These are phyloP conservation scores for Artemia sp. DNA, from an alignment of 2,888 invertebrate genomes.

Conservation along the genomic window DNA sequence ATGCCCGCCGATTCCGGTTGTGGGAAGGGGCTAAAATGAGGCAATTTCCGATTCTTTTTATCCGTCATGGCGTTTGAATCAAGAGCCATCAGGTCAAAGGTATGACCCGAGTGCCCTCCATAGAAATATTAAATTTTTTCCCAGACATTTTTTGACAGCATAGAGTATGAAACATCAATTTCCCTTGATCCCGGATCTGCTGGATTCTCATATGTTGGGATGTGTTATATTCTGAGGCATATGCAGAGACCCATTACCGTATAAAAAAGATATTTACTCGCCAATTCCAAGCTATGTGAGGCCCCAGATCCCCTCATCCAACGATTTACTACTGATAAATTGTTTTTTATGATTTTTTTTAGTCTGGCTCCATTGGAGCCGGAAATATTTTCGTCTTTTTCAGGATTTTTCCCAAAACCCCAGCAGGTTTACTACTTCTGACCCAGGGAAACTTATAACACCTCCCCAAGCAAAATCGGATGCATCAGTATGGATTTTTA, in stretches of 20 bases:
- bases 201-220: background rate
- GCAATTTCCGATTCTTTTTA: background rate
- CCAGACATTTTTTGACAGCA: background rate
- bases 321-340: background rate
- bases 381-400: background rate
- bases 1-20: background rate
- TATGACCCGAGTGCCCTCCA: conserved; percentile 9
- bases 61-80: conserved; percentile 13
- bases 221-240: background rate
- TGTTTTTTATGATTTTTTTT: background rate
- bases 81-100: background rate
- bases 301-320: background rate
- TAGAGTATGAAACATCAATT: background rate
- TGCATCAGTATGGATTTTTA: background rate
- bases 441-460: background rate
- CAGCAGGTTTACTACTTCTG: background rate
- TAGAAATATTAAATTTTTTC: background rate
- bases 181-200: background rate
- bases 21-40: background rate
- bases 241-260: background rate
- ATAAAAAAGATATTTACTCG: background rate
- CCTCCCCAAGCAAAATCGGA: background rate
- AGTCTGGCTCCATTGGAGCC: background rate
- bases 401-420: background rate
- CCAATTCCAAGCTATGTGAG: background rate